Percentiles rank a stretch among this genome's conserved stretches.
These are phyloP conservation scores for Megalurothrips usitatus DNA, from an alignment of 2,888 invertebrate genomes.

Conservation along the genomic window DNA sequence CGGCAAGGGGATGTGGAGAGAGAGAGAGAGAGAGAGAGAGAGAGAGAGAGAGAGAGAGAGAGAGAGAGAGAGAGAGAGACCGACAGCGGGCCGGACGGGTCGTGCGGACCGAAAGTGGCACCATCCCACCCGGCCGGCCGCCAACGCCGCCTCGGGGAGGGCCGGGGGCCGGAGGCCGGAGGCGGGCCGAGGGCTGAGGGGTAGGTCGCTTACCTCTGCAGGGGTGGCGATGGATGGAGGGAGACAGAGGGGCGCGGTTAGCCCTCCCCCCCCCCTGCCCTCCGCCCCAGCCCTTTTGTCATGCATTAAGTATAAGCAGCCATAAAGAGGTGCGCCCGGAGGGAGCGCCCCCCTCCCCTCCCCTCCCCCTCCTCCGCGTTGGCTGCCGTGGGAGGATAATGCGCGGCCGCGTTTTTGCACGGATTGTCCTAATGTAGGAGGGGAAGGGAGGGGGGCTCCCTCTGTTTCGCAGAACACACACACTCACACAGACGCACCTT, in stretches of 20 bases:
- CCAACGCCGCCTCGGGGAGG: too few relatives aligned
- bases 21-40: too few relatives aligned
- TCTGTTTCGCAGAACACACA: too few relatives aligned
- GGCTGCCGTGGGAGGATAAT: not conserved
- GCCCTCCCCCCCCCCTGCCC: not conserved
- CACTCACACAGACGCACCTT: too few relatives aligned
- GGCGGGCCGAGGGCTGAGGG: not conserved
- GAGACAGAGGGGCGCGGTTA: not conserved
- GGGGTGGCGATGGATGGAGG: not conserved
- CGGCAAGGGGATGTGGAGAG: too few relatives aligned
- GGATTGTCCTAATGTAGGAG: not conserved
- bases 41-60: too few relatives aligned
- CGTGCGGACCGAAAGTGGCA: too few relatives aligned
- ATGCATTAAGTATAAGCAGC: slow-evolving; percentile 11
- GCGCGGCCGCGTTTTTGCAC: not conserved
- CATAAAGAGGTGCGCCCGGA: not conserved
- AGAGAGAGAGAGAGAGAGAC: too few relatives aligned
- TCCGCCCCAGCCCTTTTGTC: not conserved
- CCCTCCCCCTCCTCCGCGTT: too few relatives aligned
- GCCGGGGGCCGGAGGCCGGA: not conserved
- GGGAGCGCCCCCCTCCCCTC: too few relatives aligned
- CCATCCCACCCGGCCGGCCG: not conserved
- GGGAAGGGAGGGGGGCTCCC: not conserved
- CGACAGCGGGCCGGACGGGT: too few relatives aligned
- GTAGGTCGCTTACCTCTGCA: not conserved